Conservation (phyloP, 2,113 vertebrate species). For the Cricetomys ansorgei region DNA sequence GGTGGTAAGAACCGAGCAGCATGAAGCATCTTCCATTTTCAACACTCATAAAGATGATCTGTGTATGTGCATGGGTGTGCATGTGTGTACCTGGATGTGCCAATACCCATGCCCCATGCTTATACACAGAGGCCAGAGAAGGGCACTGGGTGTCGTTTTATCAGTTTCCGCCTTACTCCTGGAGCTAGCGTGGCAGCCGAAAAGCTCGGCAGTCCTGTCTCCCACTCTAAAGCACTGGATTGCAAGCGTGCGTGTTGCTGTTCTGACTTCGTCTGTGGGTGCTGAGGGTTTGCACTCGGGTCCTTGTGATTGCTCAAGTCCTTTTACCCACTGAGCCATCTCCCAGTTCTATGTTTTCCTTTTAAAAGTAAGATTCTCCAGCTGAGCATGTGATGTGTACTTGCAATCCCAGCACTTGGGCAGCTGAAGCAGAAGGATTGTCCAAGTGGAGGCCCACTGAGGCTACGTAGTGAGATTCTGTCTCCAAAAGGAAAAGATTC, state of each 20-base stretch:
- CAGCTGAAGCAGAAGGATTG: background rate
- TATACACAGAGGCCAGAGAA: background rate
- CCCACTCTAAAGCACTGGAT: background rate
- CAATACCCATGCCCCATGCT: background rate
- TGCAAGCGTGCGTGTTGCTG: background rate
- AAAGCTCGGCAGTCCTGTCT: background rate
- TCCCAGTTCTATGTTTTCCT: background rate
- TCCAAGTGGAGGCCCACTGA: background rate
- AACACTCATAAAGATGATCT: background rate
- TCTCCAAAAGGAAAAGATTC: background rate
- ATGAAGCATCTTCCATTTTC: background rate
- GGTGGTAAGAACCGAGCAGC: slow-evolving; percentile 85
- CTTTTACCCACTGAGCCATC: background rate
- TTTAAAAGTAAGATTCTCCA: background rate
- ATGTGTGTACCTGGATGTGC: background rate
- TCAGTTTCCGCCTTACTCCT: background rate
- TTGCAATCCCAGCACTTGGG: background rate
- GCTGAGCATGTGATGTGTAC: background rate
- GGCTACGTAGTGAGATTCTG: background rate
- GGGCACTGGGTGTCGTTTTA: no score
- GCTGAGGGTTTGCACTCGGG: background rate
- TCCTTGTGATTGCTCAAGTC: background rate
- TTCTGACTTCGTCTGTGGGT: background rate
- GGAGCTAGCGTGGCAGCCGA: background rate
- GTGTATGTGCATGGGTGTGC: background rate